Base-by-base conservation (phyloP, 2,888 invertebrate species). In the Harpagoxenus sublaevis region DNA sequence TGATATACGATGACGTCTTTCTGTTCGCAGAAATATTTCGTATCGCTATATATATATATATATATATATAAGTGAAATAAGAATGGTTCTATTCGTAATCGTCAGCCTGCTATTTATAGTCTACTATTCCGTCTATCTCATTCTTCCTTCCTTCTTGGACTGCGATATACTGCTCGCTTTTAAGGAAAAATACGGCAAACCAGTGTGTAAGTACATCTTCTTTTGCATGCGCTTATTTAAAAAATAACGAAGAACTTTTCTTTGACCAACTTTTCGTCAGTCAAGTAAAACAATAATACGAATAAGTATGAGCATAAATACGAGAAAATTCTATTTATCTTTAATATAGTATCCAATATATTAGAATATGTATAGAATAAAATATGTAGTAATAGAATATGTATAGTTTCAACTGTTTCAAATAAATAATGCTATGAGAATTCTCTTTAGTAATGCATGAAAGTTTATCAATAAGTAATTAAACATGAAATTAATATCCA, bases 131-230 rank as follows among this genome's bases (percentile, higher is more conserved):
- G 86, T 96, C 57, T 96, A 96, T 91, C 87, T 96, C 0, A 85
- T 96, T 62, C 92, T 96, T 0, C 94, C 96, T 85, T 94, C 96
- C 78, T 92, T 96, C 42, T 92, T 96, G 39, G 97, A 97, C 91
- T 96, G 96, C 91, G 97, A 97, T 95, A 93, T 97, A 35, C 94
- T 95, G 68, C 93, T 97, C 66, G 96, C 96, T 85, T 96, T 96
- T 84, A 96, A 96, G 68, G 96, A 96, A 78, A 96, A 95, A 89
- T 97, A 97, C 92, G 97, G 97, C 53, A 96, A 96, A 88, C 95
- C 96, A 4, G 95, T 96, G 77, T 95, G 96, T 96, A 95, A 95
- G 95, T 94, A 73, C 23, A 23, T 12, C 1, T 10, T 31, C 6
- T 31, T 28, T 60, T 35, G 5, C 12, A 55, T 3, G 1, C 2